Evolutionary conservation across 2,888 invertebrate genomes (phyloP), one percentile per base, ranked within the genome.

Genomic region (Euplagia quadripunctaria): DNA sequence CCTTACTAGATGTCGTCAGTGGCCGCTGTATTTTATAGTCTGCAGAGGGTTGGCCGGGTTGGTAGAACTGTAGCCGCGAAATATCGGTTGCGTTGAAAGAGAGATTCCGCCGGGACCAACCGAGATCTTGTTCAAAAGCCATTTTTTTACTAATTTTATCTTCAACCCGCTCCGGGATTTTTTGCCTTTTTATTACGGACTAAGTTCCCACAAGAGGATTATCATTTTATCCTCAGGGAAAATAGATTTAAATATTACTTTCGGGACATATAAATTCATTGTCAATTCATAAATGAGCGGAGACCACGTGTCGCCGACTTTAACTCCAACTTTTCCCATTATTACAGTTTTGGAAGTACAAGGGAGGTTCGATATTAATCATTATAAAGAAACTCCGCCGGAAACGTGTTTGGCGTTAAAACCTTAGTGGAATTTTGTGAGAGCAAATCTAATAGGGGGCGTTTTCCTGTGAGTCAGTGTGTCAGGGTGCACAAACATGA

Each of bases 161-260:
- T 76, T 80, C 77, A 77, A 75, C 73, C 76, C 70, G 72, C 77
- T 73, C 70, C 43, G 68, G 69, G 69, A 65, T 72, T 77, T 74
- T 82, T 81, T 78, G 68, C 71, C 76, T 61, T 14, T 61, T 61
- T 77, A 74, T 80, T 81, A 82, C 73, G 75, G 69, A 46, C 66
- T 72, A 73, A 69, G 61, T 69, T 65, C 67, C 75, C 69, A 73
- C 78, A 71, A 52, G 68, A 20, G 76, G 76, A 85, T 85, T 76
- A 85, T 80, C 73, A 76, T 79, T 80, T 79, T 76, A 82, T 80
- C 78, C 78, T 63, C 20, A 70, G 70, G 70, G 80, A 64, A 83
- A 83, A 85, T 84, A 70, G 82, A 84, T 85, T 84, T 85, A 82
- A 85, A 83, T 85, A 79, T 82, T 81, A 79, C 80, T 85, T 83